Base-by-base conservation (phyloP, 2,888 invertebrate species). In the Maniola hyperantus region DNA sequence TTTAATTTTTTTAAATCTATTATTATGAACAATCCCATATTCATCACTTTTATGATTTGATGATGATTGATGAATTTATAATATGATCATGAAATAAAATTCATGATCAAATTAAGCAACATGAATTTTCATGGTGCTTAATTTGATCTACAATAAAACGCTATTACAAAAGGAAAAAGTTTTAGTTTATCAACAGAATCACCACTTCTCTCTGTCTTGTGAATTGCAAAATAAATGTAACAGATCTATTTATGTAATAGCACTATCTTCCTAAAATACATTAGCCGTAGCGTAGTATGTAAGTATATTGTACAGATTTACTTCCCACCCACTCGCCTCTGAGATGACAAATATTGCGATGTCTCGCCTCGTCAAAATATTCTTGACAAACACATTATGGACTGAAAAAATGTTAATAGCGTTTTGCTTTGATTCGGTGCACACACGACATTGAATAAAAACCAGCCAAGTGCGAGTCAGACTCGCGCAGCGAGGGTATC, bases 241-340 rank as follows among this genome's bases (percentile, higher is more conserved):
- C 42, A 42, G 26, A 42, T 53, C 42, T 55, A 54, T 63, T 55
- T 55, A 55, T 53, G 63, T 34, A 63, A 63, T 36, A 53, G 15
- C 54, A 63, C 36, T 44, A 46, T 46, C 54, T 5, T 34, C 34
- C 54, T 34, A 77, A 79, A 81, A 76, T 73, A 76, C 75, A 79
- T 82, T 83, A 83, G 79, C 82, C 83, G 85, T 79, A 77, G 76
- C 83, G 85, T 79, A 77, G 76, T 74, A 73, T 72, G 76, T 65
- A 60, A 8, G 48, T 68, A 51, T 60, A 59, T 64, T 70, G 76
- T 69, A 72, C 70, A 67, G 73, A 73, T 78, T 77, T 77, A 79
- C 76, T 78, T 81, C 77, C 78, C 81, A 79, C 81, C 79, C 77
- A 82, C 80, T 75, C 75, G 71, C 74, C 66, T 62, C 72, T 65